Evolutionary conservation across 2,797 vertebrate species (phyloP).

Genomic region (Taeniopygia guttata): DNA sequence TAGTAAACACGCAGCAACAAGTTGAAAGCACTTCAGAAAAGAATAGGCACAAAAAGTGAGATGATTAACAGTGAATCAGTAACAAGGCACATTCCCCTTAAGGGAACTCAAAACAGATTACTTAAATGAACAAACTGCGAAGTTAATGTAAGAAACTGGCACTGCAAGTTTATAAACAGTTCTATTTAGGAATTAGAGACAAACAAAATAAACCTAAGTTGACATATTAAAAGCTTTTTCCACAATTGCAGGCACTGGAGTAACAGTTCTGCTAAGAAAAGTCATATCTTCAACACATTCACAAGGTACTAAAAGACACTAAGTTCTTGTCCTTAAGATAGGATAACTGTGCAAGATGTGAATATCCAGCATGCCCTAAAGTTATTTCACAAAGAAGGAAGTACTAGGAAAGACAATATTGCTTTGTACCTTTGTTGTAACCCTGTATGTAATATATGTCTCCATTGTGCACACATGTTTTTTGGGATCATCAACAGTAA

Average conservation of each 20-base stretch:
- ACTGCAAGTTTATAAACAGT: background rate
- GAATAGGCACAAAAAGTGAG: background rate
- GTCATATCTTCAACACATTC: background rate
- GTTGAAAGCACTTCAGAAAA: background rate
- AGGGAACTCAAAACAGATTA: background rate
- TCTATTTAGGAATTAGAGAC: background rate
- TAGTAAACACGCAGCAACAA: background rate
- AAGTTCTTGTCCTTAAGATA: background rate
- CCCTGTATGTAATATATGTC: conserved; percentile 96
- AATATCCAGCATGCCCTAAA: background rate
- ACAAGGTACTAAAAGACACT: background rate
- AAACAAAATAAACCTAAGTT: background rate
- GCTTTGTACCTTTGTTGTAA: conserved; percentile 89
- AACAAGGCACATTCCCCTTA: background rate
- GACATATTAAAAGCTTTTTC: background rate
- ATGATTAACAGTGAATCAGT: background rate
- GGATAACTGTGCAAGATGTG: background rate
- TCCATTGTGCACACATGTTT: conserved; percentile 98
- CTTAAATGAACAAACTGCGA: background rate
- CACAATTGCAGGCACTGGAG: background rate
- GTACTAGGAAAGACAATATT: background rate
- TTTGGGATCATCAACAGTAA: conserved; percentile 95
- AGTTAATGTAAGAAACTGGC: background rate
- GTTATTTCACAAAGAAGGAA: background rate
- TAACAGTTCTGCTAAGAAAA: background rate